phyloP scores from a whole-genome alignment of 2,797 vertebrate species.

The Ctenochaetus hawaiiensis region DNA sequence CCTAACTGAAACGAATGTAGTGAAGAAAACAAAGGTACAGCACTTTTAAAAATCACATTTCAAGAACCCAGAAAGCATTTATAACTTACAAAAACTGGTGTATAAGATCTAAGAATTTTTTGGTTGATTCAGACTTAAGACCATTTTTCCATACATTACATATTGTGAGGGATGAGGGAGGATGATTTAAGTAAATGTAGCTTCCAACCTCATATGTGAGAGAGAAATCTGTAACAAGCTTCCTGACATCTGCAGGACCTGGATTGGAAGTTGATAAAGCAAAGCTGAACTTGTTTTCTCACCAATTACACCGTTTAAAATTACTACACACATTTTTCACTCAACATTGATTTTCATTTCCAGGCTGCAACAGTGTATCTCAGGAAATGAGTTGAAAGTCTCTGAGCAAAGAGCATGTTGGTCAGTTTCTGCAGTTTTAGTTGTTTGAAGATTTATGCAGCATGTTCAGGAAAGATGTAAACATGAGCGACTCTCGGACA shows the following conservation, averaged over 20 bases:
- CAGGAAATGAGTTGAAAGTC: slow-evolving; percentile 6
- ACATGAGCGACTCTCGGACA: slow-evolving; percentile 56
- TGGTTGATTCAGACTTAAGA: too few species aligned
- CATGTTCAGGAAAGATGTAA: slow-evolving; percentile 30
- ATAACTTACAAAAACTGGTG: too few species aligned
- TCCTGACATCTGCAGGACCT: slow-evolving; percentile 16
- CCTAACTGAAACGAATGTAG: too few species aligned
- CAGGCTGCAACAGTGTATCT: background rate
- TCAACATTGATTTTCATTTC: slow-evolving; percentile 22
- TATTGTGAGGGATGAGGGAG: too few species aligned
- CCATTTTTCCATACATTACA: too few species aligned
- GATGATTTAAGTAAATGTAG: slow-evolving; percentile 1
- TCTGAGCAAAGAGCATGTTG: slow-evolving; percentile 6
- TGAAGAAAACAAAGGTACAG: too few species aligned
- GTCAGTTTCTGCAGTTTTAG: slow-evolving; percentile 14
- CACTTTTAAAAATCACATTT: too few species aligned
- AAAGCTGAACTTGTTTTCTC: slow-evolving; percentile 6
- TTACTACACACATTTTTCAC: slow-evolving; percentile 34
- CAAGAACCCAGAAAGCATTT: too few species aligned
- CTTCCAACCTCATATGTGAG: background rate
- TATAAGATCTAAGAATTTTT: too few species aligned
- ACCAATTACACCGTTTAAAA: slow-evolving; percentile 30
- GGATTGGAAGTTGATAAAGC: slow-evolving; percentile 15
- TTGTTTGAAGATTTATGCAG: slow-evolving; percentile 31
- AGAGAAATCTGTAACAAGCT: slow-evolving; percentile 30